Evolutionary conservation across 1,140 invertebrate genomes (phyloP).

Genomic region (Cherax quadricarinatus): DNA sequence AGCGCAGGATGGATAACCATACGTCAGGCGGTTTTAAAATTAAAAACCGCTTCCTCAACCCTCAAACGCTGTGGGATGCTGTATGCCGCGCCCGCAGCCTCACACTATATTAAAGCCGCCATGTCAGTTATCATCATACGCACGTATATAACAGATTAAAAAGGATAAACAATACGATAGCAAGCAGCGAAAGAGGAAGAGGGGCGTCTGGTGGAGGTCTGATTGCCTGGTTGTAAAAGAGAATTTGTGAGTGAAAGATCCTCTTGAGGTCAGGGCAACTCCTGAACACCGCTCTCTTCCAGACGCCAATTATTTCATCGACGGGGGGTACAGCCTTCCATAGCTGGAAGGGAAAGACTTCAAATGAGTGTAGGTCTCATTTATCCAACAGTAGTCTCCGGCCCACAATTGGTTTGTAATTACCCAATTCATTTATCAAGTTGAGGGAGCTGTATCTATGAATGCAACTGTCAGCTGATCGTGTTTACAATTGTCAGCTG

Average conservation of each 20-base stretch:
- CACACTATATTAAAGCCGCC: too few species aligned
- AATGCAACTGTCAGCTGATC: background rate
- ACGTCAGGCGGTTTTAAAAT: too few species aligned
- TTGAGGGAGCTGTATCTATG: background rate
- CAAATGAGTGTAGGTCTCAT: background rate
- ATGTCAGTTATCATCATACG: background rate
- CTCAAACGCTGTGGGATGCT: too few species aligned
- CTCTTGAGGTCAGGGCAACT: background rate
- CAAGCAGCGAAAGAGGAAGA: background rate
- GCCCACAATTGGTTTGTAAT: background rate
- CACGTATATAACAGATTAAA: background rate
- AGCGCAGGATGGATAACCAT: too few species aligned
- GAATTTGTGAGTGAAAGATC: background rate
- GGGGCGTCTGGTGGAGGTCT: too few species aligned
- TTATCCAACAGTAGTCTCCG: background rate
- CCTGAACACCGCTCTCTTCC: background rate
- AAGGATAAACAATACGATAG: background rate
- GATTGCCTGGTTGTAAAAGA: background rate
- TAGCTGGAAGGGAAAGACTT: background rate
- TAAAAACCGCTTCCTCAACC: too few species aligned
- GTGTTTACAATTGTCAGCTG: background rate
- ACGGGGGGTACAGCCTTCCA: background rate
- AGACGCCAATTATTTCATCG: background rate
- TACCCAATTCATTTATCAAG: conserved; percentile 4
- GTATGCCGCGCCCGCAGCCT: too few species aligned